A percentile compares a stretch with the other conserved stretches of the same genome.
phyloP scores from a whole-genome alignment of 2,888 invertebrate genomes.

The Cheilosia urbana region DNA sequence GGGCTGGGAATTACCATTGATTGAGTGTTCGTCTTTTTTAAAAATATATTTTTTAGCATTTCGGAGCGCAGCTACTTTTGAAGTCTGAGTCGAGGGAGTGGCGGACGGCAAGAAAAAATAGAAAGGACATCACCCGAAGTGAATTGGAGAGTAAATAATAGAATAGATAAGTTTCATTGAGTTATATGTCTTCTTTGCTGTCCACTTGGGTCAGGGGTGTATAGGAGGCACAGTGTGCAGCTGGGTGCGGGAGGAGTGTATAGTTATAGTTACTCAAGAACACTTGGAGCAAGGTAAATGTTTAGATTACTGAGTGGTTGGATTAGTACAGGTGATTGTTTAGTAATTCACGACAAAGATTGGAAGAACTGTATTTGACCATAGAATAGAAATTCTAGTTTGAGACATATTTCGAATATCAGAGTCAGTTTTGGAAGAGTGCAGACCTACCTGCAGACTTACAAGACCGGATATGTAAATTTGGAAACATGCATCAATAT shows the following conservation, averaged over 20 bases:
- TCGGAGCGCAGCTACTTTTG: slow-evolving; percentile 56
- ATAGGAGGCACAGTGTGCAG: background rate
- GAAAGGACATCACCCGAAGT: slow-evolving; percentile 45
- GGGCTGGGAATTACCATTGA: slow-evolving; percentile 67
- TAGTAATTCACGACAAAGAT: slow-evolving; percentile 9
- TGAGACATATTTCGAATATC: background rate
- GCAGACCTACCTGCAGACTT: too few relatives aligned
- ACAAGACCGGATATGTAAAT: too few relatives aligned
- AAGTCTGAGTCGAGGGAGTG: slow-evolving; percentile 6
- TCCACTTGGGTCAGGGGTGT: slow-evolving; percentile 11
- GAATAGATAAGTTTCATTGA: slow-evolving; percentile 53
- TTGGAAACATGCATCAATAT: too few relatives aligned
- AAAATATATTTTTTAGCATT: slow-evolving; percentile 48
- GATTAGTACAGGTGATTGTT: slow-evolving; percentile 16
- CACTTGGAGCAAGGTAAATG: slow-evolving; percentile 15
- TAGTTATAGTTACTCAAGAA: background rate
- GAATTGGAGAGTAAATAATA: slow-evolving; percentile 66
- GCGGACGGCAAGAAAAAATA: slow-evolving; percentile 13
- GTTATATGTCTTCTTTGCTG: slow-evolving; percentile 27
- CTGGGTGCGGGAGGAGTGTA: slow-evolving; percentile 2
- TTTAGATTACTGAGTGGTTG: slow-evolving; percentile 48
- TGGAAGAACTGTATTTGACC: background rate
- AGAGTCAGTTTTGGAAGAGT: too few relatives aligned
- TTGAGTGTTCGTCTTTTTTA: slow-evolving; percentile 66
- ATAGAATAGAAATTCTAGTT: background rate